Base-by-base conservation (phyloP, 2,888 invertebrate species). In the Prosapia bicincta region DNA sequence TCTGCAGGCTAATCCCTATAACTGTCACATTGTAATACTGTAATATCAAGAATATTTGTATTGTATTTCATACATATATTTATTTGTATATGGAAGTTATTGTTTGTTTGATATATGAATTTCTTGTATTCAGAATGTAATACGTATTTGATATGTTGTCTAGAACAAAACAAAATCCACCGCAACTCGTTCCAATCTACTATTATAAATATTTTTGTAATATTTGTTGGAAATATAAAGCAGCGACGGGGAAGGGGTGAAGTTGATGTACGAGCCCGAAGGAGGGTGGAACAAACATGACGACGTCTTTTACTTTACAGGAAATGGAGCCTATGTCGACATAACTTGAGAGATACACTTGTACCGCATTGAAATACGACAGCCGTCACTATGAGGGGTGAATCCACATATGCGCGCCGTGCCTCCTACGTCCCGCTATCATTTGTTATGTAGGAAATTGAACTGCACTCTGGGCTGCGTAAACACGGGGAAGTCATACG, bases 321-420 rank as follows among this genome's bases (percentile, higher is more conserved):
- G 54, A 54, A 54, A 54, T 54, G 54, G 54, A 54, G 54, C 54
- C 54, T n/a, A 54, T 54, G 54, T 54, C 54, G 54, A 54, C 54
- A 54, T 54, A 54, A 54, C 54, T 54, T 54, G 54, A 54, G 54
- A 54, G 54, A 54, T 54, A 54, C 54, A 54, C 54, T 54, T 54
- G 38, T 38, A 38, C 38, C 38, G 38, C 38, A 38, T 38, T 38
- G 54, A 54, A 54, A 54, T 54, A 54, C 54, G 54, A 54, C 54
- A 54, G 54, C 54, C 54, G 54, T 54, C 54, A 54, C 20, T 54
- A 13, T 20, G 20, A 54, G 20, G 54, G 54, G 54, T 54, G 54
- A 20, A 54, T 54, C 54, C 54, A 54, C 54, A 54, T 54, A 20
- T 54, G 54, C 20, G 54, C 2, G 54, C 38, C 15, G 15, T 3